A percentile compares a stretch with the other conserved stretches of the same genome.
Evolutionary conservation across 2,888 invertebrate genomes (phyloP).

Genomic region (Chaitophorus viminalis): DNA sequence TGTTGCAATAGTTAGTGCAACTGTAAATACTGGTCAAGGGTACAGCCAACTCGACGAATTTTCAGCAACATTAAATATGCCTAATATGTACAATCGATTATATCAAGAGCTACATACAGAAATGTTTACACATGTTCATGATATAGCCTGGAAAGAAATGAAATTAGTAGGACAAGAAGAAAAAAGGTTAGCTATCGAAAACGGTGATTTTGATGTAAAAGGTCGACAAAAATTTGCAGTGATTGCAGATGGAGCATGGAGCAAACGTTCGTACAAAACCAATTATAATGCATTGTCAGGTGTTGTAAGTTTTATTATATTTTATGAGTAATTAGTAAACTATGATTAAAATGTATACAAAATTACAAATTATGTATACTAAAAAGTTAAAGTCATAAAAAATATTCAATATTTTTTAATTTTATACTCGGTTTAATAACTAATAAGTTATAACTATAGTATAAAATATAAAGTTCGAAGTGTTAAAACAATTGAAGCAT

Average conservation of each 20-base stretch:
- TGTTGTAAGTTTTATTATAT: background rate
- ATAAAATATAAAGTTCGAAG: no score
- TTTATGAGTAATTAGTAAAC: background rate
- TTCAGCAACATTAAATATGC: background rate
- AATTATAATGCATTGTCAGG: background rate
- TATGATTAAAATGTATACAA: background rate
- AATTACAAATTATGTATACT: no score
- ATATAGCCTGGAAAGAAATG: background rate
- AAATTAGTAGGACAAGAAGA: background rate
- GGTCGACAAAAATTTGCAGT: background rate
- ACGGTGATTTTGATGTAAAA: background rate
- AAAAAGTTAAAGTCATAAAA: no score
- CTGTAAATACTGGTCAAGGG: slow-evolving; percentile 9
- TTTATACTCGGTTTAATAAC: no score
- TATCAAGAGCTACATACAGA: no score
- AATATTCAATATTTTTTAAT: no score
- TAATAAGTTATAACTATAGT: no score
- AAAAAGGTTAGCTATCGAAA: background rate
- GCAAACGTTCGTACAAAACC: no score
- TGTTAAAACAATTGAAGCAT: no score
- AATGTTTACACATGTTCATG: no score
- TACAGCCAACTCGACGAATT: background rate
- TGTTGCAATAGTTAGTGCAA: background rate
- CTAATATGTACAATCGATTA: no score
- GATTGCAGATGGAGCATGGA: background rate